These are phyloP conservation scores for Morpho deidamia DNA, from an alignment of 2,888 invertebrate genomes.

Conservation along the genomic window DNA sequence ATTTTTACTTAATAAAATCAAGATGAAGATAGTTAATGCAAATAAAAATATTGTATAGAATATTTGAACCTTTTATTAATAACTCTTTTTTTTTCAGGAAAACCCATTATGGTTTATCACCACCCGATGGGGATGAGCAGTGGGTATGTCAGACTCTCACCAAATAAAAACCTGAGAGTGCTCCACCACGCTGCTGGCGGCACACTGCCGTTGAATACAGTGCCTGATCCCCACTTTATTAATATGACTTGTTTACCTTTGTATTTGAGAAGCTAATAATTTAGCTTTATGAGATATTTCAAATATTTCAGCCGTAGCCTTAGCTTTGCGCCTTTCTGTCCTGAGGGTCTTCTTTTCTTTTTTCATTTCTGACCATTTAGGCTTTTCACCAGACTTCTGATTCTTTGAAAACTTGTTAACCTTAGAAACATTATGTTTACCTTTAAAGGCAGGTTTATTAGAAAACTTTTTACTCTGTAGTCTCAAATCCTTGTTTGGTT, in stretches of 20 bases:
- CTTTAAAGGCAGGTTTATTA: conserved; percentile 21
- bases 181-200: too few relatives aligned
- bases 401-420: conserved; percentile 38
- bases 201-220: too few relatives aligned
- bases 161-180: too few relatives aligned
- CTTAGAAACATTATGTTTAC: conserved; percentile 33
- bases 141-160: too few relatives aligned
- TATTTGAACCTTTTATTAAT: too few relatives aligned
- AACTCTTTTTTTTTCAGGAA: too few relatives aligned
- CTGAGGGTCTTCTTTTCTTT: conserved; percentile 85
- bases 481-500: conserved; percentile 21
- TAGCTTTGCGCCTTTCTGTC: conserved; percentile 80
- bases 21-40: too few relatives aligned
- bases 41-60: too few relatives aligned
- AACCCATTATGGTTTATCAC: too few relatives aligned
- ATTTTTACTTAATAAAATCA: too few relatives aligned
- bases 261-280: conserved; percentile 62
- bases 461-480: conserved; percentile 22
- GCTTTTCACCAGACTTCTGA: conserved; percentile 53
- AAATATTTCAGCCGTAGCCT: conserved; percentile 64
- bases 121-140: too few relatives aligned
- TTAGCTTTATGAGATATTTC: conserved; percentile 69
- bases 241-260: conserved; percentile 40
- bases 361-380: conserved; percentile 86
- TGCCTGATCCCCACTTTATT: too few relatives aligned